A percentile compares a stretch with the other conserved stretches of the same genome.
Evolutionary conservation across 1,140 invertebrate genomes (phyloP).

Genomic region (Papilio machaon): DNA sequence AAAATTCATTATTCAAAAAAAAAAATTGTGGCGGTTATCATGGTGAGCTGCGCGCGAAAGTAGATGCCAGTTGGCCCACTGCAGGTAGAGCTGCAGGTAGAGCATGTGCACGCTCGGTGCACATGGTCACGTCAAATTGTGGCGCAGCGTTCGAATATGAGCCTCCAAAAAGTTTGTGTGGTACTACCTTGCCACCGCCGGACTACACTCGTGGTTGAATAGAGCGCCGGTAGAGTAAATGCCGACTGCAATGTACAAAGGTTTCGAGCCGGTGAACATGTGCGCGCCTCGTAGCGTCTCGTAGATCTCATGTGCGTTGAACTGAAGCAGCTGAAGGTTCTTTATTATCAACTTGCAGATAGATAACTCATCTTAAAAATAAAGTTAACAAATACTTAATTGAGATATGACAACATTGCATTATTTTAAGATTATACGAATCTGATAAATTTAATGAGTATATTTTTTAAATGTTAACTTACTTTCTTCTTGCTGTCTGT

Average conservation of each 20-base stretch:
- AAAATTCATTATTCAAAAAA: too few species aligned
- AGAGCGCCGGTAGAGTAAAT: slow-evolving; percentile 91
- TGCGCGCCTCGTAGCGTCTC: slow-evolving; percentile 84
- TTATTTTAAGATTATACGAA: neutral
- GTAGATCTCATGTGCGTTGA: slow-evolving; percentile 95
- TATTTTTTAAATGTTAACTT: slow-evolving; percentile 1
- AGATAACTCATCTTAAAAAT: slow-evolving; percentile 81
- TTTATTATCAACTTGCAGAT: slow-evolving; percentile 86
- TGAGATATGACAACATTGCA: neutral
- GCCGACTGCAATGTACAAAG: slow-evolving; percentile 88
- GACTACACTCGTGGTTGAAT: slow-evolving; percentile 95
- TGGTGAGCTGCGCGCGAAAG: too few species aligned
- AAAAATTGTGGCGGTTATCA: too few species aligned
- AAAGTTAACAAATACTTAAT: slow-evolving; percentile 4
- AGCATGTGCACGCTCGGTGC: too few species aligned
- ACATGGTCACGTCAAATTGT: too few species aligned
- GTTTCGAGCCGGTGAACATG: slow-evolving; percentile 82
- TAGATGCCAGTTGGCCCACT: too few species aligned
- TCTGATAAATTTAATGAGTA: neutral
- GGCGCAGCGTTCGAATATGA: neutral
- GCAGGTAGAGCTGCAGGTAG: too few species aligned
- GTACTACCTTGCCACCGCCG: slow-evolving; percentile 86
- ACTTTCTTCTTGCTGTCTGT: slow-evolving; percentile 57
- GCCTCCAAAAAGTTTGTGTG: neutral
- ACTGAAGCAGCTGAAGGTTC: slow-evolving; percentile 91